A percentile compares a stretch with the other conserved stretches of the same genome.
Evolutionary conservation across 2,113 vertebrate species (phyloP).

Genomic region (Eublepharis macularius): DNA sequence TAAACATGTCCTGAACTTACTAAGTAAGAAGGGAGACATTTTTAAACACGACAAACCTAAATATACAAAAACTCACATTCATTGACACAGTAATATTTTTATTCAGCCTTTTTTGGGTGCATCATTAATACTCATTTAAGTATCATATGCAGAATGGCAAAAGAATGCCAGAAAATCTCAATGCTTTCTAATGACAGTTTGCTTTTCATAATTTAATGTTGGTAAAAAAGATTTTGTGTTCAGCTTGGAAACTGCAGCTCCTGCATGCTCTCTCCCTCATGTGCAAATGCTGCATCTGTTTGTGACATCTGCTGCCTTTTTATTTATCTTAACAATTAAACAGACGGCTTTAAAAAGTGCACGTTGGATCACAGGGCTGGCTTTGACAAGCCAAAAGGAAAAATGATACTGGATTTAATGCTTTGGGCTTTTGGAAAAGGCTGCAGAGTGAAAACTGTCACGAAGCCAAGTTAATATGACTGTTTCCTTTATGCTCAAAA

Average conservation of each 20-base stretch:
- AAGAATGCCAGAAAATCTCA: conserved; percentile 3
- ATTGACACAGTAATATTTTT: conserved; percentile 7
- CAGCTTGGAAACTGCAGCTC: conserved; percentile 33
- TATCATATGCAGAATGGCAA: neutral
- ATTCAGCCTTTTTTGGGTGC: neutral
- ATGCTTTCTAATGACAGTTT: conserved; percentile 26
- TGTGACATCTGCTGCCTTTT: conserved; percentile 40
- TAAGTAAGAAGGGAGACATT: conserved; percentile 11
- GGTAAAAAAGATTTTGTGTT: neutral
- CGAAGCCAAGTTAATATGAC: conserved; percentile 65
- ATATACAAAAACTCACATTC: conserved; percentile 18
- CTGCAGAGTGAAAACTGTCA: conserved; percentile 50
- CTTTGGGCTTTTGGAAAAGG: conserved; percentile 53
- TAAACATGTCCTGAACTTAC: neutral
- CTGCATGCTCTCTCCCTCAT: conserved; percentile 17
- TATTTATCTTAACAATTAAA: conserved; percentile 55
- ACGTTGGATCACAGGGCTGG: conserved; percentile 35
- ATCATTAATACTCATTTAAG: conserved; percentile 8
- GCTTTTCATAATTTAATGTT: conserved; percentile 1
- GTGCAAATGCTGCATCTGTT: conserved; percentile 42
- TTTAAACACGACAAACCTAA: conserved; percentile 30
- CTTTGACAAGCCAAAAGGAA: conserved; percentile 54
- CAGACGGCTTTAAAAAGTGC: conserved; percentile 41
- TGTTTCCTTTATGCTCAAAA: conserved; percentile 62
- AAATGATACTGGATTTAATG: conserved; percentile 50